phyloP scores from a whole-genome alignment of 2,888 invertebrate species.

The Drosophila anomelani region DNA sequence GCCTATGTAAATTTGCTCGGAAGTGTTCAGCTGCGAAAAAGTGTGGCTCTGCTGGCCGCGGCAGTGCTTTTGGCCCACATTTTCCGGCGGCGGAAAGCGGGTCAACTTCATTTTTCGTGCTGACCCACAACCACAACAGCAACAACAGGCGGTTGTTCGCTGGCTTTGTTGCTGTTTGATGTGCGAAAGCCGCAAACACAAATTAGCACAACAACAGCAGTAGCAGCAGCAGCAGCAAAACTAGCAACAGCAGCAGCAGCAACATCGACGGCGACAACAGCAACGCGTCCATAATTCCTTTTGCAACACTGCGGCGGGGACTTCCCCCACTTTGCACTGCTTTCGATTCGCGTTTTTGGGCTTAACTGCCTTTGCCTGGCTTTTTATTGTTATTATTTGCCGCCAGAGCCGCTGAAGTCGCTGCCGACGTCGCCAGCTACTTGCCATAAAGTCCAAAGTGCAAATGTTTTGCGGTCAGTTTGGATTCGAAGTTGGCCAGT shows the following conservation, averaged over 20 bases:
- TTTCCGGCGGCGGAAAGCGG: slow-evolving; percentile 64
- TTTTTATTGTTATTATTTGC: slow-evolving; percentile 76
- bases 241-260: slow-evolving; percentile 14
- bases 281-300: slow-evolving; percentile 71
- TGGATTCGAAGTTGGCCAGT: slow-evolving; percentile 76
- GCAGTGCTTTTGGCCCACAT: slow-evolving; percentile 64
- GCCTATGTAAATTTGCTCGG: slow-evolving; percentile 71
- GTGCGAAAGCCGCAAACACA: slow-evolving; percentile 75
- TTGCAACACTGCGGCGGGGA: slow-evolving; percentile 57
- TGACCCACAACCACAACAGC: slow-evolving; percentile 66
- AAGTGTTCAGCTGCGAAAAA: slow-evolving; percentile 51
- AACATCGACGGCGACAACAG: slow-evolving; percentile 27
- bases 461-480: slow-evolving; percentile 82
- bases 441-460: slow-evolving; percentile 76
- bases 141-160: slow-evolving; percentile 46
- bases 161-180: slow-evolving; percentile 54
- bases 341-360: slow-evolving; percentile 64
- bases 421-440: slow-evolving; percentile 55
- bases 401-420: slow-evolving; percentile 43
- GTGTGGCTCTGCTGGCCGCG: slow-evolving; percentile 34
- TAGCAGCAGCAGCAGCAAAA: slow-evolving; percentile 13
- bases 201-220: slow-evolving; percentile 69
- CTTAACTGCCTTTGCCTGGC: slow-evolving; percentile 65
- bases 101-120: slow-evolving; percentile 80
- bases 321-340: slow-evolving; percentile 42